phyloP scores from a whole-genome alignment of 2,888 invertebrate genomes.

The Panzeria rudis region DNA sequence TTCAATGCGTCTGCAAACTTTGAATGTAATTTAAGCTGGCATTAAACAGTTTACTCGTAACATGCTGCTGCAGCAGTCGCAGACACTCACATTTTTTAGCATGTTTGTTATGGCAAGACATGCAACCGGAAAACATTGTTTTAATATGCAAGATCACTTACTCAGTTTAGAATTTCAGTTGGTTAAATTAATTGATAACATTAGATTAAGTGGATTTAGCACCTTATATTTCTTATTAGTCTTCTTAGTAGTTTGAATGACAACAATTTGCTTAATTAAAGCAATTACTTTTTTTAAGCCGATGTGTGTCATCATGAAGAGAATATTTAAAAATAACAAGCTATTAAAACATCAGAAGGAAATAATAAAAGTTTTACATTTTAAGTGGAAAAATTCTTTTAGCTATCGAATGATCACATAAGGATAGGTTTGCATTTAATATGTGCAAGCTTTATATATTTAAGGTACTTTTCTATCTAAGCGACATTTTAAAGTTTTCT shows the following conservation, averaged over 20 bases:
- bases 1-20: constrained; percentile 8
- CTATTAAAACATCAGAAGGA: background rate
- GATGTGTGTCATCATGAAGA: background rate
- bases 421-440: background rate
- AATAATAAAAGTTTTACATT: background rate
- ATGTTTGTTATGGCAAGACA: constrained; percentile 54
- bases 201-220: constrained; percentile 37
- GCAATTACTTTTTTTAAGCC: background rate
- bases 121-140: constrained; percentile 66
- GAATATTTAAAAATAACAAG: background rate
- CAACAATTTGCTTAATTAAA: constrained; percentile 38
- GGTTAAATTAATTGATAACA: constrained; percentile 34
- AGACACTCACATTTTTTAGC: background rate
- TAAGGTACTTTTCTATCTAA: too few species aligned
- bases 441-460: too few species aligned
- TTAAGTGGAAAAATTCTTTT: background rate
- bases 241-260: background rate
- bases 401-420: background rate
- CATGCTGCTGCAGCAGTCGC: constrained; percentile 12
- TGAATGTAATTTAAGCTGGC: constrained; percentile 60
- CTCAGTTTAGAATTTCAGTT: constrained; percentile 44
- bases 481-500: too few species aligned
- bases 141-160: constrained; percentile 51
- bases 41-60: constrained; percentile 42
- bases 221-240: constrained; percentile 21